Evolutionary conservation across 2,888 invertebrate species (phyloP).

Genomic region (Tenthredo distinguenda): DNA sequence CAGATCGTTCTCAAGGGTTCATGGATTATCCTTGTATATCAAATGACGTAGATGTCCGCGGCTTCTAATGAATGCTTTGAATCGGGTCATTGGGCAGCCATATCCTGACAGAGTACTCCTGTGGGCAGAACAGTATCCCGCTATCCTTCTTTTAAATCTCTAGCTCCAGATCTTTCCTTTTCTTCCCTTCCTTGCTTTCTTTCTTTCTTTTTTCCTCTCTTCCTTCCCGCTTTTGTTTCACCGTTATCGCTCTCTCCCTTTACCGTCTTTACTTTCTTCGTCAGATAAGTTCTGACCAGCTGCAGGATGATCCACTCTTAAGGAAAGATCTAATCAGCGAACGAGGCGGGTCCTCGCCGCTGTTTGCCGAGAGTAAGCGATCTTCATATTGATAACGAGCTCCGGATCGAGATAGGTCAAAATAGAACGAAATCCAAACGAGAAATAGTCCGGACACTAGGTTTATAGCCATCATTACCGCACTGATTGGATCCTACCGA

Average conservation of each 20-base stretch:
- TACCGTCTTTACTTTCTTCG: constrained; percentile 13
- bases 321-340: constrained; percentile 41
- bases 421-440: constrained; percentile 2
- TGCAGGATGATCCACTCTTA: constrained; percentile 45
- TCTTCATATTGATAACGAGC: constrained; percentile 41
- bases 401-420: constrained; percentile 28
- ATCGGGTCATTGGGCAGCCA: constrained; percentile 41
- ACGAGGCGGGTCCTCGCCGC: constrained; percentile 13
- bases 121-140: constrained; percentile 21
- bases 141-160: constrained; percentile 48
- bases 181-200: not conserved
- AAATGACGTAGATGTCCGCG: constrained; percentile 31
- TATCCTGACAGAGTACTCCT: constrained; percentile 39
- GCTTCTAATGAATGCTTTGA: constrained; percentile 37
- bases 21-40: constrained; percentile 19
- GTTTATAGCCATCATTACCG: not conserved
- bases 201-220: not conserved
- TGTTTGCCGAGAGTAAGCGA: constrained; percentile 46
- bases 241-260: constrained; percentile 15
- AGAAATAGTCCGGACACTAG: not conserved
- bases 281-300: constrained; percentile 47
- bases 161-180: not conserved
- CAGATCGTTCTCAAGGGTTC: not conserved
- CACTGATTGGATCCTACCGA: not conserved
- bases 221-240: constrained; percentile 4